Evolutionary conservation across 2,888 invertebrate genomes (phyloP), one percentile per base, ranked within the genome.

Genomic region (Carterocephalus palaemon): DNA sequence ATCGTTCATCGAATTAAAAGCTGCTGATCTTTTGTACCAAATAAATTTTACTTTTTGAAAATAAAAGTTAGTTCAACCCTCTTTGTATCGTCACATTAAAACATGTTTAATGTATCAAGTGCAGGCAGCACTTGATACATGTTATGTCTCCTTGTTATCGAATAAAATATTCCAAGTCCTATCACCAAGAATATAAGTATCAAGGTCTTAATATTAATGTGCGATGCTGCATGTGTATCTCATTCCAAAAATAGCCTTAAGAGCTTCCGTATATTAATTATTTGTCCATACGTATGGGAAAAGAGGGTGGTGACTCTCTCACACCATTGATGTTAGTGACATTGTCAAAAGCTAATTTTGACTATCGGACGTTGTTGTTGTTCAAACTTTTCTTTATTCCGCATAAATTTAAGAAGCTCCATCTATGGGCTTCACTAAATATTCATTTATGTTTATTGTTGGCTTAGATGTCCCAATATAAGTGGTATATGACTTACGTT

Each of bases 261-360:
- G 49, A 64, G 64, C 67, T 71, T 70, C 72, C 69, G 68, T 59
- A 52, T 60, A 57, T 59, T 60, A 60, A 59, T 55, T 55, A 56
- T 60, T 53, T 53, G 48, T 50, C 41, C 52, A 49, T 48, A 49
- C 52, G 51, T 59, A 61, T 72, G 72, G 64, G 72, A 70, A 67
- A 62, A 53, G 46, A 49, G 57, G 54, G 51, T 45, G 53, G 48
- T 34, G 43, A 28, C 52, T 49, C 57, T 71, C 68, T 70, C 74
- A 68, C 68, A 70, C 57, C 56, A 43, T 43, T 36, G 60, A 62
- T 55, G 54, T 41, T 56, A 56, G 57, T 57, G 37, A 28, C 41
- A 51, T 46, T 46, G 54, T 48, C 53, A 51, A 53, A 51, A 47
- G 51, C 43, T 50, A 23, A 43, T 36, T 37, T 37, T 23, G 36